These are phyloP conservation scores for Aphelocoma californica DNA, from an alignment of 2,797 vertebrate genomes.

Conservation along the genomic window DNA sequence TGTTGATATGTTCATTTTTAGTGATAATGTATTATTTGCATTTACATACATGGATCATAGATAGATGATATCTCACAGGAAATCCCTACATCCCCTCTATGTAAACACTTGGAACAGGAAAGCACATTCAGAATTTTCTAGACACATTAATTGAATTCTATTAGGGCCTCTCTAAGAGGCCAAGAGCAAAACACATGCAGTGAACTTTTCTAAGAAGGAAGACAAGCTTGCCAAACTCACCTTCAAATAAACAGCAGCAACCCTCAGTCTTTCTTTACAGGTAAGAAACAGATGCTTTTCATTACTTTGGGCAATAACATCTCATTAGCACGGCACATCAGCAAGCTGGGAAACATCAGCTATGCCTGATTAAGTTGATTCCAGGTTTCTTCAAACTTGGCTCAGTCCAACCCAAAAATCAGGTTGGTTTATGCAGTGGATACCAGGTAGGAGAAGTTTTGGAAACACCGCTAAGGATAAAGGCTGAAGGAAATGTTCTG, in stretches of 20 bases:
- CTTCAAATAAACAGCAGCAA: neutral
- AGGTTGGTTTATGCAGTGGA: neutral
- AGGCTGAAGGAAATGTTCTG: neutral
- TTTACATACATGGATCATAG: neutral
- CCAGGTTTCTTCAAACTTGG: neutral
- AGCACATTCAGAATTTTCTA: neutral
- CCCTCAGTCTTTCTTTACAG: neutral
- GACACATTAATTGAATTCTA: neutral
- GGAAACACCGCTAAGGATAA: neutral
- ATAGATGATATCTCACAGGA: neutral
- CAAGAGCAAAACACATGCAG: neutral
- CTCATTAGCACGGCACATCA: neutral
- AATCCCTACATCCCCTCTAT: neutral
- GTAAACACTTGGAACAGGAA: neutral
- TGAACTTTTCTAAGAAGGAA: neutral
- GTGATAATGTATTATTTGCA: neutral
- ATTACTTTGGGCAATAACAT: neutral
- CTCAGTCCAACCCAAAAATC: neutral
- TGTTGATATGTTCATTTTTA: neutral
- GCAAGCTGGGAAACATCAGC: neutral
- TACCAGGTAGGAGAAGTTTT: neutral
- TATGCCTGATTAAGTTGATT: neutral
- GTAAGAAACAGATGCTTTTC: constrained; percentile 1
- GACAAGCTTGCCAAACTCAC: neutral
- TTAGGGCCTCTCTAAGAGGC: neutral